Conservation (phyloP, 2,888 invertebrate species). For the Actias luna region DNA sequence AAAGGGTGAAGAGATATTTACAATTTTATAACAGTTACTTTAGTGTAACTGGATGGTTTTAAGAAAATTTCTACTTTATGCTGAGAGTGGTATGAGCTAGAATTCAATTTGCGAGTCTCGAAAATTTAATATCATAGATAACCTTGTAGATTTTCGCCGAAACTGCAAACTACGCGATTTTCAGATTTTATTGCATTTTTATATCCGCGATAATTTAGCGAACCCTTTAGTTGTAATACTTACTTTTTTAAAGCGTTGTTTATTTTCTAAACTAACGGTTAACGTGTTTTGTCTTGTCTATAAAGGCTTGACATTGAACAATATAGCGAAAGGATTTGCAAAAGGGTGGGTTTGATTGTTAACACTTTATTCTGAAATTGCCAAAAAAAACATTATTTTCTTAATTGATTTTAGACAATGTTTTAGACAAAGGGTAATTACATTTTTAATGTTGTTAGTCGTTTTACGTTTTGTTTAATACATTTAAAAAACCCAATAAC, state of each 20-base stretch:
- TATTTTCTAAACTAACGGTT: slow-evolving; percentile 33
- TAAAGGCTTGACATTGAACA: slow-evolving; percentile 46
- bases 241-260: slow-evolving; percentile 42
- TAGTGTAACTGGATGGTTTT: slow-evolving; percentile 1
- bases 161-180: slow-evolving; percentile 58
- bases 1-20: slow-evolving; percentile 65
- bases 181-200: slow-evolving; percentile 49
- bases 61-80: slow-evolving; percentile 24
- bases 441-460: slow-evolving; percentile 1
- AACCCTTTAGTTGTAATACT: slow-evolving; percentile 55
- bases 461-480: background rate
- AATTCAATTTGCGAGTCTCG: slow-evolving; percentile 3
- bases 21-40: slow-evolving; percentile 36
- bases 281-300: slow-evolving; percentile 39
- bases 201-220: slow-evolving; percentile 50
- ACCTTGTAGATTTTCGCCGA: slow-evolving; percentile 45
- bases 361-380: slow-evolving; percentile 10
- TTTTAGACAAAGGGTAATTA: slow-evolving; percentile 2
- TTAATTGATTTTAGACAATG: slow-evolving; percentile 4
- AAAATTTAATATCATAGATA: slow-evolving; percentile 23
- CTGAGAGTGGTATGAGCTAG: background rate
- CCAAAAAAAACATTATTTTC: slow-evolving; percentile 8
- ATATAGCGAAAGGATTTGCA: slow-evolving; percentile 58
- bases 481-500: background rate
- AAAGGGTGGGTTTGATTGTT: slow-evolving; percentile 49